These are phyloP conservation scores for Catajapyx aquilonaris DNA, from an alignment of 1,140 invertebrate genomes.

Conservation along the genomic window DNA sequence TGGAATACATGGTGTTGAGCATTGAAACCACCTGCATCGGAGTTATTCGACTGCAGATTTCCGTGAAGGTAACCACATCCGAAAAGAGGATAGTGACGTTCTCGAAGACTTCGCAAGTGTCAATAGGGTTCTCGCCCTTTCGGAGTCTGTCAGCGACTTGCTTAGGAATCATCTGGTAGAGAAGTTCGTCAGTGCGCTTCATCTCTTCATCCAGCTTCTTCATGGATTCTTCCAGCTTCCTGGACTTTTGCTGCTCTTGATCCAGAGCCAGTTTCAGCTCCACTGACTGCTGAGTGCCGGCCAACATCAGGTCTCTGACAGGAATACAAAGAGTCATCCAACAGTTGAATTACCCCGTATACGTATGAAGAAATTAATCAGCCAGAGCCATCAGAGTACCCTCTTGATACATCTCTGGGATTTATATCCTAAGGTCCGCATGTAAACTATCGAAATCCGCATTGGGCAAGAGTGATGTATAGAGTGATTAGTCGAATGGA, in stretches of 20 bases:
- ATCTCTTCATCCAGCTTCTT: conserved; percentile 86
- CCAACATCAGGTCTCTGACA: conserved; percentile 75
- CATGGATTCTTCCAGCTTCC: conserved; percentile 92
- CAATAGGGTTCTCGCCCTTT: conserved; percentile 78
- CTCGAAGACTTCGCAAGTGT: conserved; percentile 92
- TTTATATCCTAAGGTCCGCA: no score
- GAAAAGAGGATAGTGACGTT: conserved; percentile 88
- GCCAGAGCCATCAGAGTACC: no score
- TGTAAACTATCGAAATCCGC: no score
- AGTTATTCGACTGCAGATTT: conserved; percentile 82
- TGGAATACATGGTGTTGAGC: conserved; percentile 86
- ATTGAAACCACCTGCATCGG: conserved; percentile 96
- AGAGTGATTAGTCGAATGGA: no score
- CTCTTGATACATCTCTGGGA: no score
- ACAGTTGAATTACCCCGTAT: no score
- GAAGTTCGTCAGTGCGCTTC: conserved; percentile 78
- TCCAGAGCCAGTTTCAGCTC: conserved; percentile 87
- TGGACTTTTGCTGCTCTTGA: conserved; percentile 90
- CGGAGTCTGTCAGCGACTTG: conserved; percentile 80
- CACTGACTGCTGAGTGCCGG: conserved; percentile 90
- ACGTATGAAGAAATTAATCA: no score
- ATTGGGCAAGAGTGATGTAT: no score
- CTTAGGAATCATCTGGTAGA: conserved; percentile 98
- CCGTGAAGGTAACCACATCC: conserved; percentile 90
- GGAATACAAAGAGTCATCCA: no score